Percentiles rank a stretch among this genome's conserved stretches.
Conservation (phyloP, 1,140 invertebrate species). For the Hyphantria cunea region DNA sequence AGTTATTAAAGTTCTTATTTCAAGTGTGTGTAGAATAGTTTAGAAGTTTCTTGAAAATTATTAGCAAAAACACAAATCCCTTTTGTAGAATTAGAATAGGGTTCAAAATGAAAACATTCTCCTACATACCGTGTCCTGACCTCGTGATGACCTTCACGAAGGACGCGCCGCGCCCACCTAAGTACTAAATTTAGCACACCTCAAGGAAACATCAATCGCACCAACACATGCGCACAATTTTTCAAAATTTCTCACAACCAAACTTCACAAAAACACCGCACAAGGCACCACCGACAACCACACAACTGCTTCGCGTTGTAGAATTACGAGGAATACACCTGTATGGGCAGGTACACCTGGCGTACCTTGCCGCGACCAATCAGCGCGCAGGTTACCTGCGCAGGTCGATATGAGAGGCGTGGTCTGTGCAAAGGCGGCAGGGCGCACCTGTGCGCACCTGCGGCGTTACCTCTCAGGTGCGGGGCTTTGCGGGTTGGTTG, state of each 20-base stretch:
- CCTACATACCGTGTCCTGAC: constrained; percentile 13
- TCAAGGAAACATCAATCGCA: constrained; percentile 78
- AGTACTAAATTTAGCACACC: constrained; percentile 72
- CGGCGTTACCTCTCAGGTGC: constrained; percentile 32
- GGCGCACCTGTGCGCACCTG: constrained; percentile 65
- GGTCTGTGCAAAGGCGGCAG: constrained; percentile 43
- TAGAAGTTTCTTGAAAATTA: too few relatives aligned
- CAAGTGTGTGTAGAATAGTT: too few relatives aligned
- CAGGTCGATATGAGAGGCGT: constrained; percentile 76
- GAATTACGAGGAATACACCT: constrained; percentile 37
- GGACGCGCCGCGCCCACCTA: constrained; percentile 58
- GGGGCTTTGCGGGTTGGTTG: constrained; percentile 51
- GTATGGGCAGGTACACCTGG: constrained; percentile 52
- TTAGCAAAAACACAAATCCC: too few relatives aligned
- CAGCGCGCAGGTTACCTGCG: constrained; percentile 75
- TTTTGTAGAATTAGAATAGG: too few relatives aligned
- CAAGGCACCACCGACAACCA: constrained; percentile 10
- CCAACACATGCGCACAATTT: constrained; percentile 76
- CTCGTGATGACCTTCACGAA: constrained; percentile 30
- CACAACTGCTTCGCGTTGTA: constrained; percentile 15
- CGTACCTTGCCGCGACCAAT: constrained; percentile 65
- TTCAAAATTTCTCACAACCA: constrained; percentile 35
- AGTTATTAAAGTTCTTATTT: too few relatives aligned
- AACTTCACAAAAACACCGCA: constrained; percentile 13
- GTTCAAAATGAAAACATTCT: too few relatives aligned